Evolutionary conservation across 2,113 vertebrate species (phyloP), one percentile per base, ranked within the genome.

Genomic region (Peromyscus polionotus): DNA sequence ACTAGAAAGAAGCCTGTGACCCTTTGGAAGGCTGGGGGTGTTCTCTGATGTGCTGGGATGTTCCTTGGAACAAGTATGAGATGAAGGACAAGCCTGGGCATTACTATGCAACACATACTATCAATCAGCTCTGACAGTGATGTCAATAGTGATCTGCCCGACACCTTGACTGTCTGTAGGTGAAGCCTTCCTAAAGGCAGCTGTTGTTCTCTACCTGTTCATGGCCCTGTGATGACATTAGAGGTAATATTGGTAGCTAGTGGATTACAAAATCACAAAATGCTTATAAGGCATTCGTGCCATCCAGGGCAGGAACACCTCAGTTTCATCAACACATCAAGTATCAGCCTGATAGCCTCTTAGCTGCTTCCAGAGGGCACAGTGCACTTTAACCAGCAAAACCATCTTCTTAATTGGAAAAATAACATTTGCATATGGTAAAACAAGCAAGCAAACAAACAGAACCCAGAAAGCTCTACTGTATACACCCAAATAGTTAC

Each of bases 361-460:
- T 28, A 70, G 36, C 31, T 70, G 39, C 67, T 96, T 88, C 57
- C 7, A 87, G 73, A 76, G 7, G 9, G 19, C 2, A 6, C 8
- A 1, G 26, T 28, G 33, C 17, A 42, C 20, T 86, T 88, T 76
- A 42, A 39, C 20, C 59, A 39, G 36, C 42, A 80, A 93, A 42
- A 9, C 5, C 81, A 20, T 36, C 51, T 92, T 76, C n/a, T 85
- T 65, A 93, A 72, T 90, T 88, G 70, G 26, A 92, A 93, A 96
- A 93, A 68, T 84, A 90, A 88, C 75, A 91, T 45, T 24, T 57
- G 48, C 22, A 70, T 65, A 31, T 54, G 45, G 51, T 77, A 39
- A 48, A 91, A 95, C 72, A 90, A 84, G 88, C 24, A 16, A 28
- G 80, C 61, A 85, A 28, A 81, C 5, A n/a, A n/a, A 79, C 17